Percentiles rank a stretch among this genome's conserved stretches.
phyloP scores from a whole-genome alignment of 2,113 vertebrate genomes.

The Xiphorhynchus elegans region DNA sequence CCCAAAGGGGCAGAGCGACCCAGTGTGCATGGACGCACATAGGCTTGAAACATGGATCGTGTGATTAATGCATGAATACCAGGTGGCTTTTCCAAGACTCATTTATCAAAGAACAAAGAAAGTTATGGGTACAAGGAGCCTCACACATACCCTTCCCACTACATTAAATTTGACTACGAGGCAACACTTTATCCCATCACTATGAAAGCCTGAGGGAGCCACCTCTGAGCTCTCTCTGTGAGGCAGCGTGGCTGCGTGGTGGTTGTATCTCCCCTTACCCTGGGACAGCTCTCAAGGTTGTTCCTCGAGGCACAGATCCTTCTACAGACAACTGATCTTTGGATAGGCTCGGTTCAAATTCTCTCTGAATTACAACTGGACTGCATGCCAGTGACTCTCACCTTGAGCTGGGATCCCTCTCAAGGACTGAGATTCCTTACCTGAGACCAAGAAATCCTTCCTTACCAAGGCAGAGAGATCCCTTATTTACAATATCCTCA shows the following conservation, averaged over 20 bases:
- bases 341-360: neutral
- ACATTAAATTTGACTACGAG: neutral
- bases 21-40: neutral
- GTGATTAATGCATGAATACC: neutral
- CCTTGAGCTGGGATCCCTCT: neutral
- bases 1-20: neutral
- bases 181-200: neutral
- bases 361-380: neutral
- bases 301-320: neutral
- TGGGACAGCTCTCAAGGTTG: neutral
- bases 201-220: neutral
- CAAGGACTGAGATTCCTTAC: neutral
- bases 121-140: neutral
- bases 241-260: rapidly evolving
- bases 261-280: neutral
- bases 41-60: neutral
- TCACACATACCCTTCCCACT: neutral
- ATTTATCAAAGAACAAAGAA: neutral
- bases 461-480: neutral
- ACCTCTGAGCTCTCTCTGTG: neutral
- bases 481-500: neutral
- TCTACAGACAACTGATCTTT: neutral
- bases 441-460: neutral
- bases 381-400: neutral
- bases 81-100: neutral